A percentile compares a stretch with the other conserved stretches of the same genome.
Conservation (phyloP, 1,140 invertebrate genomes). For the Lordiphosa stackelbergi region DNA sequence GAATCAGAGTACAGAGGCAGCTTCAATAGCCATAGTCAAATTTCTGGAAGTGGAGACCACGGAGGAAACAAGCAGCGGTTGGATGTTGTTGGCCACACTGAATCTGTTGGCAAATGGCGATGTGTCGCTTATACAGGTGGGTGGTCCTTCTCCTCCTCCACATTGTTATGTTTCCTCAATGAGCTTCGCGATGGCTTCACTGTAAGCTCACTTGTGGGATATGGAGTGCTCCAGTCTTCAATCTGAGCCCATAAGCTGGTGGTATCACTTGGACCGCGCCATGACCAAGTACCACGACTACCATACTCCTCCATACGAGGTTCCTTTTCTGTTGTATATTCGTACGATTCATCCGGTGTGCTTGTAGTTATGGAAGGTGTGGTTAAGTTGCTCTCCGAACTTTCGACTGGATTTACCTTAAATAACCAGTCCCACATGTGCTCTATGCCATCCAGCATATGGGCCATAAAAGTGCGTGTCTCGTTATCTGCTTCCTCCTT, state of each 20-base stretch:
- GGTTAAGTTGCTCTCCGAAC: constrained; percentile 24
- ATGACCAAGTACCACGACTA: neutral
- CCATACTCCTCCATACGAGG: neutral
- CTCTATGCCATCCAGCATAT: neutral
- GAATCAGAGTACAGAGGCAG: constrained; percentile 96
- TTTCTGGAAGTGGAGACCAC: constrained; percentile 95
- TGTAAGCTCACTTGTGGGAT: too few species aligned
- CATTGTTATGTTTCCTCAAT: too few species aligned
- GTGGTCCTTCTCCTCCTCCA: too few species aligned
- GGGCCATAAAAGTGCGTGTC: neutral
- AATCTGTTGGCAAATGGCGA: constrained; percentile 94
- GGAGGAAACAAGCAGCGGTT: constrained; percentile 96
- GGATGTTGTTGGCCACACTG: constrained; percentile 94
- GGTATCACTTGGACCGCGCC: constrained; percentile 26
- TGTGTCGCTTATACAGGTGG: constrained; percentile 89
- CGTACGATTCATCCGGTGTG: neutral
- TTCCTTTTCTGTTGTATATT: neutral
- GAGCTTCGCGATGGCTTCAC: too few species aligned
- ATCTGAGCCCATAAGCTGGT: constrained; percentile 29
- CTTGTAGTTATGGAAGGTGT: constrained; percentile 26
- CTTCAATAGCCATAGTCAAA: constrained; percentile 96
- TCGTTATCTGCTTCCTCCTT: neutral
- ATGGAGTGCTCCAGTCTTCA: constrained; percentile 20
- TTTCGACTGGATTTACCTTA: neutral
- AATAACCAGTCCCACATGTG: neutral